Evolutionary conservation across 2,888 invertebrate species (phyloP).

Genomic region (Steromphala cineraria): DNA sequence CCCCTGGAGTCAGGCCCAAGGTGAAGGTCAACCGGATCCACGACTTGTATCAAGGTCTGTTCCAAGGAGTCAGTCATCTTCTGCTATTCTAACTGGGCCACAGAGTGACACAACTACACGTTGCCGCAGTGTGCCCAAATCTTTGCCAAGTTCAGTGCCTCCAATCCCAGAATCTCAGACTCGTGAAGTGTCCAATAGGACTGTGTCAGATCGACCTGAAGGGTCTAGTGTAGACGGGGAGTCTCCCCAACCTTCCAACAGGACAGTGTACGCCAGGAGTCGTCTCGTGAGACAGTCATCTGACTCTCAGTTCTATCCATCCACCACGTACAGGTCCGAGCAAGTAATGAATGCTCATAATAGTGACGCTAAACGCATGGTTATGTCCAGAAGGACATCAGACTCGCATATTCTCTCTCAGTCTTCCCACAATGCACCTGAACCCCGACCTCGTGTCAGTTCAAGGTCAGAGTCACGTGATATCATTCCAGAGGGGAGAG

Average conservation of each 20-base stretch:
- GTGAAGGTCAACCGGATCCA: neutral
- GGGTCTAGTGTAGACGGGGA: neutral
- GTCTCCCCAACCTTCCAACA: neutral
- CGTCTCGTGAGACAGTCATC: neutral
- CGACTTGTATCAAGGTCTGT: neutral
- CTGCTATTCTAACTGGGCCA: neutral
- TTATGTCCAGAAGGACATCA: neutral
- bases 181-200: neutral
- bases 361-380: neutral
- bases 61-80: neutral
- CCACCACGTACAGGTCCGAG: neutral
- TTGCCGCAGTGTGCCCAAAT: neutral
- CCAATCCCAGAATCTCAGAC: neutral
- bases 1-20: constrained; percentile 5
- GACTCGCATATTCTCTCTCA: constrained; percentile 6
- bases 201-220: neutral
- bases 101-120: neutral
- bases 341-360: constrained; percentile 5
- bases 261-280: neutral
- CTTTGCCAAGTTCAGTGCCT: neutral
- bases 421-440: neutral
- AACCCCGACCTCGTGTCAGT: neutral
- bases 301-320: neutral
- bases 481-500: neutral
- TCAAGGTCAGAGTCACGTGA: constrained; percentile 1